Base-by-base conservation (phyloP, 2,888 invertebrate genomes). In the Endotricha flammealis region DNA sequence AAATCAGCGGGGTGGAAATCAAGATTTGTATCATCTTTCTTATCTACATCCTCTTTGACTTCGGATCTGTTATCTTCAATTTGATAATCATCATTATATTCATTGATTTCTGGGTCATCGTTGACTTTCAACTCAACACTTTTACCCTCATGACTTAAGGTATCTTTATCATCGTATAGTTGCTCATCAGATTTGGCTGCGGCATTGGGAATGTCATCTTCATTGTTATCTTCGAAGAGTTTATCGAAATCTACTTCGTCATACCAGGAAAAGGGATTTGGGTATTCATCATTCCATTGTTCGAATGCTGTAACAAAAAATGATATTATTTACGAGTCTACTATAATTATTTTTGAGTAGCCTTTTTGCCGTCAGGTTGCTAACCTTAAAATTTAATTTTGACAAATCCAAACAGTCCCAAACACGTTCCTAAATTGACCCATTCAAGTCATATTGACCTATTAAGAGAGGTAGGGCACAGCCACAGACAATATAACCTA, bases 21-120 rank as follows among this genome's bases (percentile, higher is more conserved):
- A 16, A 16, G 16, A 16, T 16, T 16, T 7, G 44, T 2, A 8
- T 46, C 32, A 29, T 43, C 16, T 1, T 41, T 32, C 13, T 25
- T 38, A 17, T 38, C 10, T 10, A 32, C 32, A 1, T 28, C 16
- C 12, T 55, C 51, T 33, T 47, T 48, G 5, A 39, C 32, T 14
- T 51, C 54, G 14, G 59, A 63, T 34, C 78, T 63, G 22, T 77
- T 79, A 17, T 80, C 81, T 59, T 81, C 81, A 12, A 70, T 47
- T 32, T 67, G 73, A 35, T 79, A 78, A 44, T 77, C 76, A 24
- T 48, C 43, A 4, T 58, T 41, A n/a, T 36, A 16, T 3, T 36
- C 29, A 16, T 38, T 42, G 10, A 52, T 48, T 3, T 45, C 37
- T 11, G 36, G 35, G 1, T 51, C 41, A 1, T 33, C 38, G 9